A percentile compares a stretch with the other conserved stretches of the same genome.
Conservation (phyloP, 2,888 invertebrate species). For the Epirrhoe alternata region DNA sequence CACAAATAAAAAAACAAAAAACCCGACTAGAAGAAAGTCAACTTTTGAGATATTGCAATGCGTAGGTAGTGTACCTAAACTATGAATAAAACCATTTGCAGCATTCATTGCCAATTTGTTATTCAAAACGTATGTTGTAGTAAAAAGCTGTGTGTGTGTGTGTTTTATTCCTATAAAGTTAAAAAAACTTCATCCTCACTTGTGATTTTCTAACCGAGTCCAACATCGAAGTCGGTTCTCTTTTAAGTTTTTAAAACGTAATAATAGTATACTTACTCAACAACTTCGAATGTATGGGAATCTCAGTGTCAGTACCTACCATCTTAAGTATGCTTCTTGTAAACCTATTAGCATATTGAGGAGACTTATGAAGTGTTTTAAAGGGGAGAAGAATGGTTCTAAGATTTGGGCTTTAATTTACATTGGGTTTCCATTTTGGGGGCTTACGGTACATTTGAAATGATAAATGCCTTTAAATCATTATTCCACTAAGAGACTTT, state of each 20-base stretch:
- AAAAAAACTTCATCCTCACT: no score
- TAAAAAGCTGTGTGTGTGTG: no score
- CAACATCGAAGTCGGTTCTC: not conserved
- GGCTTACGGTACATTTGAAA: slow-evolving; percentile 1
- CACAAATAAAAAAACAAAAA: no score
- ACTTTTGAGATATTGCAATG: no score
- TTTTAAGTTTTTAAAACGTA: not conserved
- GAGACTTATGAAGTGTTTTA: slow-evolving; percentile 32
- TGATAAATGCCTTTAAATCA: not conserved
- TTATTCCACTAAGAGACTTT: not conserved
- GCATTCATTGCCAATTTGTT: no score
- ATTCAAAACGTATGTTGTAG: no score
- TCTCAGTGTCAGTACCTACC: slow-evolving; percentile 27
- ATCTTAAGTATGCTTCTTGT: slow-evolving; percentile 53
- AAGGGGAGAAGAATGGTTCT: slow-evolving; percentile 25
- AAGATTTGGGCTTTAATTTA: slow-evolving; percentile 17
- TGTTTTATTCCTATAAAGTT: no score
- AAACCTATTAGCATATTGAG: slow-evolving; percentile 63
- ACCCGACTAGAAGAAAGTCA: no score
- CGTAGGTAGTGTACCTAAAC: no score
- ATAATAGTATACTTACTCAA: not conserved
- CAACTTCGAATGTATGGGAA: not conserved
- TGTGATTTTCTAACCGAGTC: not conserved
- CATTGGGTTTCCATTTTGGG: slow-evolving; percentile 20
- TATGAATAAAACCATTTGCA: no score